A percentile compares a stretch with the other conserved stretches of the same genome.
phyloP scores from a whole-genome alignment of 2,113 vertebrate genomes.

The Drymodes brunneopygia region DNA sequence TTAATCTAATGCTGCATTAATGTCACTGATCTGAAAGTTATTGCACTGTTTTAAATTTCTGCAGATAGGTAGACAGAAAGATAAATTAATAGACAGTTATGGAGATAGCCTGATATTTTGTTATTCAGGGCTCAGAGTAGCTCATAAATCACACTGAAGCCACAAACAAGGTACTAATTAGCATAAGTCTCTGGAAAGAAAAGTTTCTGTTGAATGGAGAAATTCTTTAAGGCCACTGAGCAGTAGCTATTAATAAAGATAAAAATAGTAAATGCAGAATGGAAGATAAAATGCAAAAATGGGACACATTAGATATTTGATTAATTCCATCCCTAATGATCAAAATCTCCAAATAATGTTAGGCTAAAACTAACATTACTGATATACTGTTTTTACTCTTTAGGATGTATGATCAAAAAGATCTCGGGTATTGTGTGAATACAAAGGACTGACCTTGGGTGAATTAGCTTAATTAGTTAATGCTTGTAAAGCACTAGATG shows the following conservation, averaged over 20 bases:
- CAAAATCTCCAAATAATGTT: slow-evolving; percentile 57
- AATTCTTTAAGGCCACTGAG: slow-evolving; percentile 64
- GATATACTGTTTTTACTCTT: slow-evolving; percentile 59
- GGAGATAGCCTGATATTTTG: slow-evolving; percentile 63
- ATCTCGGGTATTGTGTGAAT: slow-evolving; percentile 43
- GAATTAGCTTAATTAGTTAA: slow-evolving; percentile 70
- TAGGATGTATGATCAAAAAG: slow-evolving; percentile 64
- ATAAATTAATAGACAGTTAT: slow-evolving; percentile 77
- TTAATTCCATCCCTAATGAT: slow-evolving; percentile 63
- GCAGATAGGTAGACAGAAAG: slow-evolving; percentile 72
- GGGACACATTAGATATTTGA: slow-evolving; percentile 49
- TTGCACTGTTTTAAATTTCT: slow-evolving; percentile 74
- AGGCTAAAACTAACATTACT: slow-evolving; percentile 56
- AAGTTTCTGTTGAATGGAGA: slow-evolving; percentile 63
- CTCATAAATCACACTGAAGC: slow-evolving; percentile 65
- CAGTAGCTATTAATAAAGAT: slow-evolving; percentile 60
- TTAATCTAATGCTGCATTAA: slow-evolving; percentile 81
- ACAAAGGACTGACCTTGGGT: slow-evolving; percentile 65
- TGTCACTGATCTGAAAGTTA: slow-evolving; percentile 75
- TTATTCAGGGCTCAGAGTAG: slow-evolving; percentile 52
- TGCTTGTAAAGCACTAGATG: slow-evolving; percentile 62
- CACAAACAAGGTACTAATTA: slow-evolving; percentile 63
- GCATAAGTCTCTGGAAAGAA: slow-evolving; percentile 63
- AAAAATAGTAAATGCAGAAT: slow-evolving; percentile 56
- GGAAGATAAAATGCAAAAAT: slow-evolving; percentile 52